phyloP scores from a whole-genome alignment of 2,888 invertebrate genomes.

The Halictus quadricinctus region DNA sequence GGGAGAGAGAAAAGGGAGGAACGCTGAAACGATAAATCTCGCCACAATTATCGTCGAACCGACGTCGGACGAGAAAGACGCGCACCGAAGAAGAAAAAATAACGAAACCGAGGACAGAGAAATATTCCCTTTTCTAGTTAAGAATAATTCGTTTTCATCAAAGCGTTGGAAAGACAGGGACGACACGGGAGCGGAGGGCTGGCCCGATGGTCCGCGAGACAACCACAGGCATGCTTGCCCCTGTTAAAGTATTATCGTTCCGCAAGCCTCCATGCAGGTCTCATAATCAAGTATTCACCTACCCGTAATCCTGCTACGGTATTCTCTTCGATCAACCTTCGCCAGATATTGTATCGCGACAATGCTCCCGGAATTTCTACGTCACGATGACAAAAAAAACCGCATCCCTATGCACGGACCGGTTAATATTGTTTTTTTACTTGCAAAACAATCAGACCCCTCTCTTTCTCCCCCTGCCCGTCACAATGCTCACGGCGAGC shows the following conservation, averaged over 20 bases:
- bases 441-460: constrained; percentile 8
- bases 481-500: background rate
- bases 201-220: too few species aligned
- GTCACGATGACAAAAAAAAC: background rate
- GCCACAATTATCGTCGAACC: constrained; percentile 36
- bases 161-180: constrained; percentile 1
- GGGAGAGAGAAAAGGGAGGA: background rate
- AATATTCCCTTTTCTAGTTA: constrained; percentile 62
- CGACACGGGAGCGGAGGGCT: background rate
- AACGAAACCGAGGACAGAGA: constrained; percentile 30
- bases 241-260: constrained; percentile 71
- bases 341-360: constrained; percentile 38
- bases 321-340: constrained; percentile 58
- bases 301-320: constrained; percentile 64
- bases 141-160: constrained; percentile 60
- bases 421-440: constrained; percentile 33
- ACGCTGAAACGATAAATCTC: constrained; percentile 41
- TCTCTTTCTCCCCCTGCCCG: background rate
- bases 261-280: constrained; percentile 66
- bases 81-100: background rate
- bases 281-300: constrained; percentile 71
- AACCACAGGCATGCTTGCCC: constrained; percentile 31
- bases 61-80: background rate
- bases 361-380: constrained; percentile 26
- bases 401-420: constrained; percentile 19